Conservation (phyloP, 2,797 vertebrate genomes). For the Otus scops region DNA sequence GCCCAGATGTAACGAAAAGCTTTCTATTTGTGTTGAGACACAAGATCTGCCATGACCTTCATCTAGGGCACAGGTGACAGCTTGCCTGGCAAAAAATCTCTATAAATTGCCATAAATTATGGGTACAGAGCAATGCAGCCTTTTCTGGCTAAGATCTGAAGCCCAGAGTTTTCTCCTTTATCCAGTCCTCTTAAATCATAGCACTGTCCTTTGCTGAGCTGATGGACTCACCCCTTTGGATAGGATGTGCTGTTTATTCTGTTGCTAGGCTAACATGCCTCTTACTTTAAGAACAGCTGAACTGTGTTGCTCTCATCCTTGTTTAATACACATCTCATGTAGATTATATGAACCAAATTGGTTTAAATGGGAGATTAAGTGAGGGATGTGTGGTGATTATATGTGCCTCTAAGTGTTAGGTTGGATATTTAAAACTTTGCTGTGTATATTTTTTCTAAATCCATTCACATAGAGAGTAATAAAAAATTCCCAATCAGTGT, state of each 20-base stretch:
- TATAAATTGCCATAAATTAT: neutral
- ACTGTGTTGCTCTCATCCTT: neutral
- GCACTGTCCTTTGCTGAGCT: neutral
- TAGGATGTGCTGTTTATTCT: neutral
- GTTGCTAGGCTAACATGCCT: neutral
- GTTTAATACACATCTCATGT: neutral
- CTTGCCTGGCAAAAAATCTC: neutral
- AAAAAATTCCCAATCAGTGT: neutral
- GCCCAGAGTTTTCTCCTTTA: neutral
- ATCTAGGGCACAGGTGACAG: neutral
- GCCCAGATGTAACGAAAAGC: neutral
- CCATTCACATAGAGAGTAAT: neutral
- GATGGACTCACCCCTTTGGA: neutral
- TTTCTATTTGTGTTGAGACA: neutral
- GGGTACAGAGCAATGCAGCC: neutral
- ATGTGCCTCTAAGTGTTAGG: neutral
- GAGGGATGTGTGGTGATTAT: neutral
- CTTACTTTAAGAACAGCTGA: neutral
- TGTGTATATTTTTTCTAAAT: neutral
- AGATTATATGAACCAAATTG: neutral
- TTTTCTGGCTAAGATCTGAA: neutral
- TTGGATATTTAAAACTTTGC: neutral
- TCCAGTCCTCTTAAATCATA: neutral
- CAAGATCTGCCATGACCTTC: neutral
- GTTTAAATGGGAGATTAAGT: neutral